Conservation (phyloP, 2,113 vertebrate species). For the Turdus rufiventris region DNA sequence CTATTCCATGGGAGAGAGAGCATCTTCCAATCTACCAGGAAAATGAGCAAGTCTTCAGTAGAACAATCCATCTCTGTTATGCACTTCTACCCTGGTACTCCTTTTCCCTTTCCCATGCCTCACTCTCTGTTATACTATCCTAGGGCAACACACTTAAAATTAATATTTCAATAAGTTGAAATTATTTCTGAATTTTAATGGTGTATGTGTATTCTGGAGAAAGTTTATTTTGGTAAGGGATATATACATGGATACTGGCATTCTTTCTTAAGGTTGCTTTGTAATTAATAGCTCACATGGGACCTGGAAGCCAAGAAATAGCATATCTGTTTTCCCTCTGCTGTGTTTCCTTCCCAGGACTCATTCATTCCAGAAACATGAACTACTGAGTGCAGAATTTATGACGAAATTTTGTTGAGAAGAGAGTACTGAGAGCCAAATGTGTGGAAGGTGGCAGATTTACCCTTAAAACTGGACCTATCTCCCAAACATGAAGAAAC, state of each 20-base stretch:
- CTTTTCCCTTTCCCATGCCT: neutral
- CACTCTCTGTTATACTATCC: neutral
- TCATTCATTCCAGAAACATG: neutral
- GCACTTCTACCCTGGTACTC: neutral
- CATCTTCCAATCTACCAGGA: neutral
- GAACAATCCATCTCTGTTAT: neutral
- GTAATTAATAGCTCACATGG: neutral
- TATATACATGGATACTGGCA: rapidly evolving
- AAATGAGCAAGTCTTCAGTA: neutral
- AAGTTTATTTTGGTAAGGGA: neutral
- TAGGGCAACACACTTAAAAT: neutral
- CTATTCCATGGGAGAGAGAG: neutral
- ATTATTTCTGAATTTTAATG: neutral
- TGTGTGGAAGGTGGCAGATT: neutral
- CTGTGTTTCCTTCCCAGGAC: neutral
- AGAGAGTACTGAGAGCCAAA: neutral
- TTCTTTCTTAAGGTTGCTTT: neutral
- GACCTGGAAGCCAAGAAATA: neutral
- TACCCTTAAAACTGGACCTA: neutral
- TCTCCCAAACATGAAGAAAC: neutral
- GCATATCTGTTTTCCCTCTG: neutral
- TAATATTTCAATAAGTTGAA: neutral
- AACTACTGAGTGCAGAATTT: neutral
- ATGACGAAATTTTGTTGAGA: neutral
- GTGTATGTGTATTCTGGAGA: neutral